Evolutionary conservation across 2,113 vertebrate species (phyloP).

Genomic region (Vimba vimba): DNA sequence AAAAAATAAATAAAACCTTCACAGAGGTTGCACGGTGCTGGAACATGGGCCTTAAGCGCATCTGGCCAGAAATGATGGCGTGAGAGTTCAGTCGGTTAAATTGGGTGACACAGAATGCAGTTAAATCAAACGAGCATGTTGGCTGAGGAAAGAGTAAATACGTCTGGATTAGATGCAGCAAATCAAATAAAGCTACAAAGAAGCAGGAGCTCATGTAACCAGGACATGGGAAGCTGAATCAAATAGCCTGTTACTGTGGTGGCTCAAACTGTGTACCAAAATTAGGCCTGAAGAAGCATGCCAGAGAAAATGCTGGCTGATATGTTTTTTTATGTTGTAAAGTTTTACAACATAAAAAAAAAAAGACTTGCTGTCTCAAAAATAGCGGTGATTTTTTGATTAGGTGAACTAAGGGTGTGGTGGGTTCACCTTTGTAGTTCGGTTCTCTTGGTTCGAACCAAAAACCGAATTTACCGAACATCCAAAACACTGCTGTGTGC

Average conservation of each 20-base stretch:
- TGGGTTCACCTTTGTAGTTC: too few relatives aligned
- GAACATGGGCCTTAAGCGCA: slow-evolving; percentile 16
- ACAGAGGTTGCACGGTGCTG: slow-evolving; percentile 21
- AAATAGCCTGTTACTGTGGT: not conserved
- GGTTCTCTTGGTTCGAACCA: too few relatives aligned
- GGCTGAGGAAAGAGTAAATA: slow-evolving; percentile 44
- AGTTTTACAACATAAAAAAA: too few relatives aligned
- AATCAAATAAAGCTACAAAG: slow-evolving; percentile 45
- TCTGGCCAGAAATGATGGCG: slow-evolving; percentile 47
- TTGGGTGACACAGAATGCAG: slow-evolving; percentile 8
- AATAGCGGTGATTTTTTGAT: not conserved
- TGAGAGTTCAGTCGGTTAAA: slow-evolving; percentile 44
- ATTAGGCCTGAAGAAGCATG: slow-evolving; percentile 26
- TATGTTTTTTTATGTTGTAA: too few relatives aligned
- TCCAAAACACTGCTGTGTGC: too few relatives aligned
- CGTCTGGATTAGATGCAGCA: slow-evolving; percentile 32
- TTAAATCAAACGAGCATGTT: slow-evolving; percentile 45
- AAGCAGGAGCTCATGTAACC: slow-evolving; percentile 33
- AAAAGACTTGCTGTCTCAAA: not conserved
- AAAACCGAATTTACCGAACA: too few relatives aligned
- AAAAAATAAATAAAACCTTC: slow-evolving; percentile 7
- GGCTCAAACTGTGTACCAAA: slow-evolving; percentile 16
- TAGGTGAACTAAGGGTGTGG: not conserved
- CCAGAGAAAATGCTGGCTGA: not conserved
- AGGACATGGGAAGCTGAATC: not conserved